phyloP scores from a whole-genome alignment of 2,797 vertebrate species.

The Lindbergichthys nudifrons region DNA sequence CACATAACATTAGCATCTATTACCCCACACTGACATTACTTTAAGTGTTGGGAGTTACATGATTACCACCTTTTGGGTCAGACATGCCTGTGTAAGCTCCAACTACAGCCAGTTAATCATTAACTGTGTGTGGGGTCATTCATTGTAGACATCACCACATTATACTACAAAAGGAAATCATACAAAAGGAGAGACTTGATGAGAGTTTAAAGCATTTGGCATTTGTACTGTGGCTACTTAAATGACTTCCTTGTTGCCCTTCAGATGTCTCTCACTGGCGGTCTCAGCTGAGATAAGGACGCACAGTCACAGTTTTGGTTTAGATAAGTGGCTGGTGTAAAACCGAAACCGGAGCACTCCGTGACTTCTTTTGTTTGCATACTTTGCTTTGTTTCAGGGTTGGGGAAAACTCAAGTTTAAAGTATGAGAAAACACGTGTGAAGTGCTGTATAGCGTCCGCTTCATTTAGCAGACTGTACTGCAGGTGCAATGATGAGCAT shows the following conservation, averaged over 20 bases:
- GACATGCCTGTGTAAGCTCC: neutral
- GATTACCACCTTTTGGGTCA: neutral
- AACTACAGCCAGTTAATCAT: constrained; percentile 41
- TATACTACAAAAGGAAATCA: neutral
- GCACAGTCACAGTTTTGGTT: constrained; percentile 34
- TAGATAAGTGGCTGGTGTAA: constrained; percentile 38
- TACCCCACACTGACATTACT: neutral
- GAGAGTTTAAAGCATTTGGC: neutral
- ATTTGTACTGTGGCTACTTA: neutral
- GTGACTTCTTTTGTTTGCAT: constrained; percentile 57
- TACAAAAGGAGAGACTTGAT: neutral
- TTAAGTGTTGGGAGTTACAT: neutral
- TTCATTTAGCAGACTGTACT: neutral
- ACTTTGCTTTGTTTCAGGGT: constrained; percentile 56
- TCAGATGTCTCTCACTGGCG: neutral
- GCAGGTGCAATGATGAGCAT: neutral
- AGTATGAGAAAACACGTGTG: neutral
- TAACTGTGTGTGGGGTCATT: constrained; percentile 26
- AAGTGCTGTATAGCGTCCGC: neutral
- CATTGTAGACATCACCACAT: neutral
- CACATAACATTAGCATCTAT: neutral
- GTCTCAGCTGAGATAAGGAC: constrained; percentile 33
- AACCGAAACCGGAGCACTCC: constrained; percentile 55
- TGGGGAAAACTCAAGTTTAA: neutral
- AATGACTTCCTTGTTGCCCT: neutral